A percentile compares a stretch with the other conserved stretches of the same genome.
Evolutionary conservation across 2,113 vertebrate genomes (phyloP).

Genomic region (Martes martes): DNA sequence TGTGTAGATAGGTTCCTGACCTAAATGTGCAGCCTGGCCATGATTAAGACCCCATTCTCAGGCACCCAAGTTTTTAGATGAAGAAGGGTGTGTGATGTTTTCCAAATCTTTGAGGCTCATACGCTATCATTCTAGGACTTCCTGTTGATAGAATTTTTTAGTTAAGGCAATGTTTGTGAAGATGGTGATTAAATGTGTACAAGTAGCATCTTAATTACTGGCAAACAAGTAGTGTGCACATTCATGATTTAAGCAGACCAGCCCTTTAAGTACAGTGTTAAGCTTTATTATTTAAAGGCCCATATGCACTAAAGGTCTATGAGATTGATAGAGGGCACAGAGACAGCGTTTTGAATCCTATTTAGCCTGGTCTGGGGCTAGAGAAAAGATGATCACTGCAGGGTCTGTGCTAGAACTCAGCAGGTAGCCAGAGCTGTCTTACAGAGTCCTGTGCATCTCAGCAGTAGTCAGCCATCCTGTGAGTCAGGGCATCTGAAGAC

Average conservation of each 20-base stretch:
- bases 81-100: background rate
- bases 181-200: constrained; percentile 9
- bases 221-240: background rate
- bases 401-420: background rate
- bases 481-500: background rate
- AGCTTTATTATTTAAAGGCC: background rate
- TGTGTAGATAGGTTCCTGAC: background rate
- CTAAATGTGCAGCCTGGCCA: background rate
- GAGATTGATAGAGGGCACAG: background rate
- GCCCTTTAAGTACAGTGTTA: background rate
- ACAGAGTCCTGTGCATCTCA: background rate
- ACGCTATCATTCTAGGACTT: constrained; percentile 17
- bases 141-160: constrained; percentile 17
- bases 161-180: constrained; percentile 18
- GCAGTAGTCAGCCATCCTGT: background rate
- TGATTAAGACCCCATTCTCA: background rate
- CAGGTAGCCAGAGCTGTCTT: background rate
- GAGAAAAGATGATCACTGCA: background rate
- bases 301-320: background rate
- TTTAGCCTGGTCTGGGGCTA: background rate
- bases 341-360: background rate
- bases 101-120: background rate
- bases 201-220: background rate
- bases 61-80: background rate
- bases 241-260: background rate